Base-by-base conservation (phyloP, 1,140 invertebrate species). In the Armadillidium nasatum region DNA sequence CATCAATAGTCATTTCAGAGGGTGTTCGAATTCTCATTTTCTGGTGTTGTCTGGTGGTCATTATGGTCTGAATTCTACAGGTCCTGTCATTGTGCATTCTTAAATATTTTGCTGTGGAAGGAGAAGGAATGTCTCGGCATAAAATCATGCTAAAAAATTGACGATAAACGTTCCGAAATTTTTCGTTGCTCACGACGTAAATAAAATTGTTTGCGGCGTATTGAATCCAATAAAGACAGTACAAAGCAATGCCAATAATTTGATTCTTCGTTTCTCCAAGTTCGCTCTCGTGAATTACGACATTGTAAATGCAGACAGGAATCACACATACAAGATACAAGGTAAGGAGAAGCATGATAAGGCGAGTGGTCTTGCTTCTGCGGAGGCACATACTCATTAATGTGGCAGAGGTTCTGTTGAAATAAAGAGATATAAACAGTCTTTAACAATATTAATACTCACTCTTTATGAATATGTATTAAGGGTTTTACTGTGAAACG, bases 171-270 rank as follows among this genome's bases (percentile, higher is more conserved):
- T 60, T 60, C 19, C 50, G 1, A 60, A 3, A 60, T 60, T 60
- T 60, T 60, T 60, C 50, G 19, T 60, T 60, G 50, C 50, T 60
- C 2, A 60, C 50, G 10, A 78, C 80, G 68, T 81, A 81, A 50
- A 81, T 79, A 72, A 81, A 77, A 71, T 80, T 80, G 75, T 81
- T 81, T 44, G 75, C 67, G 44, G 71, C 70, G 46, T 81, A 81
- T 74, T 81, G 78, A 3, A 74, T 10, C 78, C 78, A 81, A 71
- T 81, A 81, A 66, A 78, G 44, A 66, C 73, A 75, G 78, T 78
- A 81, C 23, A 81, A 10, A 10, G 72, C 54, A 22, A 81, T 77
- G 44, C 77, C 78, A 1, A 76, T 11, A 3, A 68, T 44, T 22
- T 72, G 60, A 54, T 77, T 75, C 7, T 54, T 45, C 7, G 71